Evolutionary conservation across 2,888 invertebrate genomes (phyloP), one percentile per base, ranked within the genome.

Genomic region (Caradrina kadenii): DNA sequence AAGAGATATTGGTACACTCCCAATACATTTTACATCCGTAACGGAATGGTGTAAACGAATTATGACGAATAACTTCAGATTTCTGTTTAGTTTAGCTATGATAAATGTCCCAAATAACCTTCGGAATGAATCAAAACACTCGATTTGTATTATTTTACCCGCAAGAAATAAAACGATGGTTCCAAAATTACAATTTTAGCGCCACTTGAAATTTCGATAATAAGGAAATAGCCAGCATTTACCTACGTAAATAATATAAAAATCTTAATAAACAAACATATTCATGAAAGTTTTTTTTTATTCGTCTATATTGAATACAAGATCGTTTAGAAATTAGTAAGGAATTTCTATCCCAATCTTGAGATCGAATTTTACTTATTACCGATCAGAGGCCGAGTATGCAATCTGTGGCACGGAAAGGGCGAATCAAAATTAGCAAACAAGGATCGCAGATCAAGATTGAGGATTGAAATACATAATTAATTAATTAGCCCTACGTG

Each of bases 81-180:
- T 15, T 63, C 4, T 61, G 48, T 76, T 79, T 74, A 72, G 45
- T 31, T 59, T 50, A 54, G 13, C 45, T 49, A 48, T 63, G 69
- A 74, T 69, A 56, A 52, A 80, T 71, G 56, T 45, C 19, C 45
- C 42, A 56, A 42, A 71, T 67, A 74, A 69, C 63, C 50, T 71
- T 66, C 60, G 15, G 45, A 68, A 62, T 50, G 39, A n/a, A 67
- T 71, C 61, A 56, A 71, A 69, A 67, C 63, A 54, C 56, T 63
- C 61, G 21, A 69, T 69, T 55, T 60, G 49, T 61, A 68, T 58
- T 66, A 69, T 72, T 67, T 49, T 58, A 73, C 75, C 63, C 49
- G 61, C 19, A 22, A 8, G 11, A 22, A 11, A 74, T 26, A 31
- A 35, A 60, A 62, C 31, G 52, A 58, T 54, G 17, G 10, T 49